Evolutionary conservation across 2,113 vertebrate species (phyloP).

Genomic region (Sturnus vulgaris): DNA sequence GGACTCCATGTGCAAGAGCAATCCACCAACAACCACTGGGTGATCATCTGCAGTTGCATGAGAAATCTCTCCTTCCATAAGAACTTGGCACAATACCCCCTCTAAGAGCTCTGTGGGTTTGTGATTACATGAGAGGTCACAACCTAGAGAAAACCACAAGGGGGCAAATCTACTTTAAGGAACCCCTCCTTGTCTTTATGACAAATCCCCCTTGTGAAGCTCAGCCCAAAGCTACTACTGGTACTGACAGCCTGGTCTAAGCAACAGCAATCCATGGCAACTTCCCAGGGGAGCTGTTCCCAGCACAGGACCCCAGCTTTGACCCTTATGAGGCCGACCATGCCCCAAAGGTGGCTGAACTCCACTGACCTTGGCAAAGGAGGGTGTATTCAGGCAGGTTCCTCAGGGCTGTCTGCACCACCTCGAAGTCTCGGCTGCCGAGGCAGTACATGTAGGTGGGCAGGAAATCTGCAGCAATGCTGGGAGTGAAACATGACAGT

Average conservation of each 20-base stretch:
- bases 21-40: not conserved
- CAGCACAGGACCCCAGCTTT: not conserved
- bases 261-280: not conserved
- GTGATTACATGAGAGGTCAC: not conserved
- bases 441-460: constrained; percentile 97
- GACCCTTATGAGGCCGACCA: not conserved
- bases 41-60: not conserved
- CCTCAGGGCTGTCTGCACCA: constrained; percentile 91
- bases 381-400: constrained; percentile 94
- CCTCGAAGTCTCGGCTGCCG: constrained; percentile 92
- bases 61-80: not conserved
- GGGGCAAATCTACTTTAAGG: not conserved
- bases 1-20: not conserved
- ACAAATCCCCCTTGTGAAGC: not conserved
- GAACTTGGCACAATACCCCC: not conserved
- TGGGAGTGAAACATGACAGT: constrained; percentile 35
- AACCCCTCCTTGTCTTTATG: not conserved
- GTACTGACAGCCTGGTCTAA: not conserved
- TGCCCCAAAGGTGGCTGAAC: too few species aligned
- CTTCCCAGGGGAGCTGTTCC: not conserved
- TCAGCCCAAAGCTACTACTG: not conserved
- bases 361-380: constrained; percentile 88
- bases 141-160: not conserved
- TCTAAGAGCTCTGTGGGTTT: not conserved
- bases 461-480: constrained; percentile 90